phyloP scores from a whole-genome alignment of 2,113 vertebrate genomes.

The Tiliqua scincoides region DNA sequence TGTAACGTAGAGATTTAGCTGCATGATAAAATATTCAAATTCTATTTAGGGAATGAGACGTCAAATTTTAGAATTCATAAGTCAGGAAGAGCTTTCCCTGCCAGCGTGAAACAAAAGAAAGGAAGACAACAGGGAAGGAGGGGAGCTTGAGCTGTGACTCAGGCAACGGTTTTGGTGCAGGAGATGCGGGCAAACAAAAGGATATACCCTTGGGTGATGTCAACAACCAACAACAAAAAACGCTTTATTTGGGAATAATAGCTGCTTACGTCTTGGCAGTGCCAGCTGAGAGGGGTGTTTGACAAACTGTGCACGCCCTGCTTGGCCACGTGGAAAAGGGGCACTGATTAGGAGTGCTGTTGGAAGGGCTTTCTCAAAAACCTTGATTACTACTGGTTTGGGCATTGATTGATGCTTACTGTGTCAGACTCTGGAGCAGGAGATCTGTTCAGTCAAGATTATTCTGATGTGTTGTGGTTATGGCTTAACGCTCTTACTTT shows the following conservation, averaged over 20 bases:
- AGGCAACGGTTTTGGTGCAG: constrained; percentile 66
- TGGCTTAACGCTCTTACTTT: constrained; percentile 43
- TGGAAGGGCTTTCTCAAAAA: constrained; percentile 27
- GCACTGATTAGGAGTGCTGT: constrained; percentile 22
- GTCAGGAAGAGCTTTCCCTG: constrained; percentile 60
- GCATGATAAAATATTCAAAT: constrained; percentile 55
- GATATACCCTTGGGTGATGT: constrained; percentile 66
- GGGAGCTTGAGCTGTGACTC: constrained; percentile 57
- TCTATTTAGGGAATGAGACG: constrained; percentile 50
- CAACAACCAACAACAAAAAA: constrained; percentile 67
- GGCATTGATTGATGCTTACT: constrained; percentile 38
- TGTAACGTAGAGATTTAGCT: constrained; percentile 32
- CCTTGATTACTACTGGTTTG: constrained; percentile 25
- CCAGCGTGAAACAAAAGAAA: constrained; percentile 51
- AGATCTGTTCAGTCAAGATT: constrained; percentile 26
- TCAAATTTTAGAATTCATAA: constrained; percentile 53
- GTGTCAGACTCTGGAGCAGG: constrained; percentile 22
- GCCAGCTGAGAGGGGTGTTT: constrained; percentile 43
- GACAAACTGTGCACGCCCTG: constrained; percentile 38
- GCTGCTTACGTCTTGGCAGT: constrained; percentile 58
- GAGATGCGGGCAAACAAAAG: constrained; percentile 71
- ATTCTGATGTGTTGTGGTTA: neutral
- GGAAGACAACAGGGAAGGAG: constrained; percentile 1
- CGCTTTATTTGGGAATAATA: constrained; percentile 65
- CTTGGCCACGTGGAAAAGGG: constrained; percentile 50